phyloP scores from a whole-genome alignment of 2,113 vertebrate species.

The Perca flavescens region DNA sequence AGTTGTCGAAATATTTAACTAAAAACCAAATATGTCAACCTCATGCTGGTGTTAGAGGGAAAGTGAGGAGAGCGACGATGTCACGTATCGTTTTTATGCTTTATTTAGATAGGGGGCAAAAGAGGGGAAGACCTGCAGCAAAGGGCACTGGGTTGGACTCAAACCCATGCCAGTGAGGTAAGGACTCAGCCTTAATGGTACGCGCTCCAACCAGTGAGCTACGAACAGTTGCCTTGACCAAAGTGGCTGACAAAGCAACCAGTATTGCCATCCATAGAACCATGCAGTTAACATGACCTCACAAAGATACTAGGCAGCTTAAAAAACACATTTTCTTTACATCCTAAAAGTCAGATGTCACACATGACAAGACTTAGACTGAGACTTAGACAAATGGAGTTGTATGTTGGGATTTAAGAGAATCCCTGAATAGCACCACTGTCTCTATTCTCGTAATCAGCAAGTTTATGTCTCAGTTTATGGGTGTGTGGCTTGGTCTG shows the following conservation, averaged over 20 bases:
- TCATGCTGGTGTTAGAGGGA: no score
- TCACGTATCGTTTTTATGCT: no score
- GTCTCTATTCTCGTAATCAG: constrained; percentile 2
- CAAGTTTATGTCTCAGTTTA: background rate
- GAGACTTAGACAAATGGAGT: background rate
- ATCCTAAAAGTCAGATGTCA: background rate
- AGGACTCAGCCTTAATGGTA: no score
- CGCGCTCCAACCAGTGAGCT: no score
- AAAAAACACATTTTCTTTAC: background rate
- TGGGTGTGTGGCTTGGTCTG: background rate
- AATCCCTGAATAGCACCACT: constrained; percentile 5
- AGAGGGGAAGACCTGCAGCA: no score
- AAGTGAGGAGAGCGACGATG: no score
- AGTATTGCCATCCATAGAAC: background rate
- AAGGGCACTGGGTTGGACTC: no score
- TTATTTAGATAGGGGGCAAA: no score
- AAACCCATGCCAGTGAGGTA: no score
- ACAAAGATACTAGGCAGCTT: background rate
- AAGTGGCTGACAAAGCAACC: background rate
- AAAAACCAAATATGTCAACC: no score
- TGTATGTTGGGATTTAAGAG: background rate
- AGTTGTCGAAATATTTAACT: background rate
- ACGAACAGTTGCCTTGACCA: background rate
- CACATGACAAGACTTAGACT: no score
- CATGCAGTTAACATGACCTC: no score